phyloP scores from a whole-genome alignment of 37 sponge, comb jelly and placozoan species.

The Tethya wilhelma region DNA sequence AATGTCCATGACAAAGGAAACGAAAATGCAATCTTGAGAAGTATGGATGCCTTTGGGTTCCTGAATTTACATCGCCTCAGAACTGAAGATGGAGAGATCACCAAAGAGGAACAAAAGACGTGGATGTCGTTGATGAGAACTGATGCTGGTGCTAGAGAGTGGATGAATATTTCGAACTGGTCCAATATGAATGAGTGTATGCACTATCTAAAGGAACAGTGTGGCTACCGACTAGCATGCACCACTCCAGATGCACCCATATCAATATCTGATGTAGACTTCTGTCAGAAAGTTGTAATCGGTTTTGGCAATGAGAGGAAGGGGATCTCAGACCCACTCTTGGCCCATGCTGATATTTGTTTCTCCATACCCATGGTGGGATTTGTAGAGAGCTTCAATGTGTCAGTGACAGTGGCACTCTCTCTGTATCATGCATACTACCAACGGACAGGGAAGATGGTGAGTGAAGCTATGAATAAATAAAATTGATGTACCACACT shows the following conservation, averaged over 20 bases:
- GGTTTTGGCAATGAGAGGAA: constrained; percentile 73
- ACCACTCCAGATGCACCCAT: constrained; percentile 20
- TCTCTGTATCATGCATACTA: constrained; percentile 54
- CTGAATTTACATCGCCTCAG: constrained; percentile 45
- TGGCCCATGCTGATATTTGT: constrained; percentile 36
- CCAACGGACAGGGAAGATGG: constrained; percentile 23
- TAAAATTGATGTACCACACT: neutral
- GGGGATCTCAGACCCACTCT: constrained; percentile 57
- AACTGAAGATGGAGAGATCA: neutral
- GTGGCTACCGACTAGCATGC: constrained; percentile 49
- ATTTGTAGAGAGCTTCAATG: constrained; percentile 76
- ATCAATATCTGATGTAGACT: constrained; percentile 20
- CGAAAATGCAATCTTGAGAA: constrained; percentile 67
- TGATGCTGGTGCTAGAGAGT: constrained; percentile 68
- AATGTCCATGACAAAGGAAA: constrained; percentile 63
- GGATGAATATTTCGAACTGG: constrained; percentile 66
- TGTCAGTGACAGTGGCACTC: constrained; percentile 76
- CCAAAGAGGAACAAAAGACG: neutral
- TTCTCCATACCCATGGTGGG: constrained; percentile 78
- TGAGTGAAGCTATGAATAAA: neutral
- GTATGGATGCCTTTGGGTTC: constrained; percentile 80
- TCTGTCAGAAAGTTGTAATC: constrained; percentile 38
- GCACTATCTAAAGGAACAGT: constrained; percentile 10
- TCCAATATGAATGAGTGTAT: constrained; percentile 32
- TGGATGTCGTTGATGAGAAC: constrained; percentile 38